Base-by-base conservation (phyloP, 2,797 vertebrate genomes). In the Cyprinella venusta region DNA sequence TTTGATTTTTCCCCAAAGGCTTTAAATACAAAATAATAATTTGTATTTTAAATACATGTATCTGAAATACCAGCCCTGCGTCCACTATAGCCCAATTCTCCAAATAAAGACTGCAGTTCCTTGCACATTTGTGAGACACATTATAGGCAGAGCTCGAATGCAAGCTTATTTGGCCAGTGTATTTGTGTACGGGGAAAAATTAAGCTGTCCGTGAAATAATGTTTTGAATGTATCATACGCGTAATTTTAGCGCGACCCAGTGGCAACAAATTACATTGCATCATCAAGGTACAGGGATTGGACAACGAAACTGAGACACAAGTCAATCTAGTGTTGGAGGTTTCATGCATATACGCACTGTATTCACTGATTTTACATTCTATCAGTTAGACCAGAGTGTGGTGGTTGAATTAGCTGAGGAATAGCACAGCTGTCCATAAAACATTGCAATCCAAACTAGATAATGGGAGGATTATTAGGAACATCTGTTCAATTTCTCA, bases 261-360 rank as follows among this genome's bases (percentile, higher is more conserved):
- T 85, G 83, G 79, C 26, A 45, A n/a, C 19, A 74, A 56, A 33
- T 6, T 10, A 56, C 45, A 42, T 21, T 79, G 10, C 82, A 61
- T 33, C 3, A n/a, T 50, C 8, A 3, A 5, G 8, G 50, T 2
- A 19, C 50, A 63, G 5, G 12, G 59, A 2, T 26, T 63, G 12
- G 59, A 63, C 59, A 63, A 26, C 0, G 12, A 26, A 61, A 61
- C 59, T 61, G 59, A 61, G 3, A 56, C 21, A 10, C 8, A 21
- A 19, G 2, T 8, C 19, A 52, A 52, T 52, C 21, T 56, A 56
- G 4, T 24, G n/a, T 59, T n/a, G 19, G 4, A 24, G n/a, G 56
- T 59, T 26, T 61, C 2, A 61, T 8, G 54, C 21, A 13, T 12
- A 13, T 12, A 12, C 24, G 9, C 4, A n/a, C 12, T 1, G 24